phyloP scores from a whole-genome alignment of 92 coral and sea anemone genomes.

The Phenganax stokvisi region DNA sequence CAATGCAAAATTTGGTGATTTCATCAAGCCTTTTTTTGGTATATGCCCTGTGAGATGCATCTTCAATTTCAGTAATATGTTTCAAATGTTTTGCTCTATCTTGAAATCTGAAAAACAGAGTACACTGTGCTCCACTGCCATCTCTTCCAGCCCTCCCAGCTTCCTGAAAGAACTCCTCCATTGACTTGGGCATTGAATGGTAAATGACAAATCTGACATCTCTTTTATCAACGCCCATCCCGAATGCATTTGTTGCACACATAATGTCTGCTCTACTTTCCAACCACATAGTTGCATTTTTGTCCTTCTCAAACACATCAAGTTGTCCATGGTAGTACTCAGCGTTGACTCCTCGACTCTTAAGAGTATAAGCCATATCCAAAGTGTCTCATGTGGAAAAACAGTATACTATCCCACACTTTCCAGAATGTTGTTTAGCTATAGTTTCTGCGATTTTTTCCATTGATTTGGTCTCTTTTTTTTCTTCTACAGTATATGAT shows the following conservation, averaged over 20 bases:
- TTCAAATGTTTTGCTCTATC: conserved; percentile 16
- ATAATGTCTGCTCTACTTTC: conserved; percentile 20
- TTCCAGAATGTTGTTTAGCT: conserved; percentile 26
- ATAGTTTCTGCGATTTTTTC: conserved; percentile 36
- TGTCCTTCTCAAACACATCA: conserved; percentile 1
- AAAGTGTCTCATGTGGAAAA: conserved; percentile 39
- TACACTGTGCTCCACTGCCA: background rate
- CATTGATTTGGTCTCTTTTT: conserved; percentile 32
- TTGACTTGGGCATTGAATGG: conserved; percentile 10
- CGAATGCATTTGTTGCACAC: conserved; percentile 31
- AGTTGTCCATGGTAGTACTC: background rate
- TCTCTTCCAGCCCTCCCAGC: conserved; percentile 18
- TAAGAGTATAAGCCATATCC: conserved; percentile 42
- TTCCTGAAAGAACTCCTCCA: conserved; percentile 19
- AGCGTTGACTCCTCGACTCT: conserved; percentile 12
- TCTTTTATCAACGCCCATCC: conserved; percentile 28
- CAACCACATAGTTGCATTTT: conserved; percentile 13
- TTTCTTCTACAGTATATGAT: conserved; percentile 19
- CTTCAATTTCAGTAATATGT: conserved; percentile 18
- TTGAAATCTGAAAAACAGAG: conserved; percentile 12
- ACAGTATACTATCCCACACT: conserved; percentile 45
- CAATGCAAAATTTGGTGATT: conserved; percentile 8
- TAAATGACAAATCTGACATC: conserved; percentile 16
- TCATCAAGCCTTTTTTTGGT: conserved; percentile 9
- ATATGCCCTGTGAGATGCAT: conserved; percentile 1